Percentiles rank a stretch among this genome's conserved stretches.
phyloP scores from a whole-genome alignment of 2,888 invertebrate genomes.

The Phymatocera aterrima region DNA sequence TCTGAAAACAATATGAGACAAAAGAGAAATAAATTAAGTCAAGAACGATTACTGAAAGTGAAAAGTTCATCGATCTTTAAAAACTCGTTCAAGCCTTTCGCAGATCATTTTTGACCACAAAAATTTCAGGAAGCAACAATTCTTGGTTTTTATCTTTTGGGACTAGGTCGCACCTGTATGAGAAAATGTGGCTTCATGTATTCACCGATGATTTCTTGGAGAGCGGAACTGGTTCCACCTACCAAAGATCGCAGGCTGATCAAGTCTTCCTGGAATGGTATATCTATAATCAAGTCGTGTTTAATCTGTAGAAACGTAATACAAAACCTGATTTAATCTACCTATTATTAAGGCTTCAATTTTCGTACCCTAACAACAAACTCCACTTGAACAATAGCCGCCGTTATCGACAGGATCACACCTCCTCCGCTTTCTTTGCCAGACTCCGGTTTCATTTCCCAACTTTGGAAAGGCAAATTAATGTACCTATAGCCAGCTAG shows the following conservation, averaged over 20 bases:
- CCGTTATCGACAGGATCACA: constrained; percentile 76
- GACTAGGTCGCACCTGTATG: constrained; percentile 76
- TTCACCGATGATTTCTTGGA: constrained; percentile 79
- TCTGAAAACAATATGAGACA: no score
- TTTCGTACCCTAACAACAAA: constrained; percentile 74
- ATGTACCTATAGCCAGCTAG: constrained; percentile 85
- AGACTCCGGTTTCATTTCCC: constrained; percentile 86
- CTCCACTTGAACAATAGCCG: constrained; percentile 78
- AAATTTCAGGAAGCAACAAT: neutral
- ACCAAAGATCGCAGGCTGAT: constrained; percentile 71
- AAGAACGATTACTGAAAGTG: neutral
- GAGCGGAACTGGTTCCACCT: constrained; percentile 78
- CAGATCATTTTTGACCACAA: neutral
- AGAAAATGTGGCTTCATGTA: constrained; percentile 80
- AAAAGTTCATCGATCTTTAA: neutral
- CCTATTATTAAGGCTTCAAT: neutral
- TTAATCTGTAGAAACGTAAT: neutral
- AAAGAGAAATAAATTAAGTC: neutral
- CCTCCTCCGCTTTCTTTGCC: constrained; percentile 72
- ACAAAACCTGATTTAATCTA: neutral
- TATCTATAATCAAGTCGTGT: neutral
- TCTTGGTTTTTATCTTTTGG: neutral
- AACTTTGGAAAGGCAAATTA: constrained; percentile 90
- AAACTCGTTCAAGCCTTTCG: neutral
- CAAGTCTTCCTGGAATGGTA: constrained; percentile 68